Conservation (phyloP, 1,140 invertebrate species). For the Episyrphus balteatus region DNA sequence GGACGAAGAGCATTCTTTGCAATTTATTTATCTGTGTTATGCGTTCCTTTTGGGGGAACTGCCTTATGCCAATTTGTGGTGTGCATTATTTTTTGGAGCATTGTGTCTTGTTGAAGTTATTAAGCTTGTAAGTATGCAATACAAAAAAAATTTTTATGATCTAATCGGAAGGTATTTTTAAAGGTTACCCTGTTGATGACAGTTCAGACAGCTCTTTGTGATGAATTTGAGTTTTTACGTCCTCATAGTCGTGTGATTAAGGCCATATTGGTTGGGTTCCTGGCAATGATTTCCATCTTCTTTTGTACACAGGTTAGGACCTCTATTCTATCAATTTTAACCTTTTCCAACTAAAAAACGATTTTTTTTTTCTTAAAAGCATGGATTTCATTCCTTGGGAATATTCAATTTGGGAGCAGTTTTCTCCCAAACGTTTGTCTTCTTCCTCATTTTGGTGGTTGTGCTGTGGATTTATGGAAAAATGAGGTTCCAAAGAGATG, state of each 20-base stretch:
- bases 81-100: constrained; percentile 25
- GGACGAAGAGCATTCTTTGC: constrained; percentile 24
- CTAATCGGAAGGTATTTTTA: background rate
- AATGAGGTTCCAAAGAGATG: constrained; percentile 55
- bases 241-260: constrained; percentile 14
- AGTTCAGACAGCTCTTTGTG: constrained; percentile 25
- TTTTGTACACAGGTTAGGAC: constrained; percentile 27
- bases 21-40: constrained; percentile 26
- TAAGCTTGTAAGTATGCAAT: constrained; percentile 21
- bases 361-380: too few relatives aligned
- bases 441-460: constrained; percentile 54
- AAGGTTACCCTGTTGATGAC: constrained; percentile 27
- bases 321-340: background rate
- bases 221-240: constrained; percentile 27
- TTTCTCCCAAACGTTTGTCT: constrained; percentile 59
- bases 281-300: constrained; percentile 19
- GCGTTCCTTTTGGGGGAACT: constrained; percentile 20
- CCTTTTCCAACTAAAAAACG: too few relatives aligned
- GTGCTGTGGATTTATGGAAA: constrained; percentile 67
- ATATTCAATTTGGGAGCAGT: constrained; percentile 39
- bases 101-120: constrained; percentile 27
- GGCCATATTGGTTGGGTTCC: constrained; percentile 8
- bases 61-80: constrained; percentile 28
- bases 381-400: too few relatives aligned
- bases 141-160: too few relatives aligned